Evolutionary conservation across 2,797 vertebrate species (phyloP).

Genomic region (Bufotes viridis): DNA sequence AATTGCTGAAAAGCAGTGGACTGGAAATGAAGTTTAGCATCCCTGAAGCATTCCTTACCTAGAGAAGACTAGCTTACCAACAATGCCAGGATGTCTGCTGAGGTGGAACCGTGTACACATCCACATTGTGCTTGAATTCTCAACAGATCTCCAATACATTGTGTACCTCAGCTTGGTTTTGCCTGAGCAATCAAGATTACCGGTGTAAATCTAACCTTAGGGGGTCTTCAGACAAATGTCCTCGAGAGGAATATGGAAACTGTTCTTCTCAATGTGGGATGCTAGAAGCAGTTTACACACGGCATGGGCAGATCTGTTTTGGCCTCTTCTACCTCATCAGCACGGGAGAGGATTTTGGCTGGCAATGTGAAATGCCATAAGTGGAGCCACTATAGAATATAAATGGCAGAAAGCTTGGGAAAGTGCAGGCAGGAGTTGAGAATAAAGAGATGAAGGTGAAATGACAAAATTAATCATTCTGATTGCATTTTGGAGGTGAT

Average conservation of each 20-base stretch:
- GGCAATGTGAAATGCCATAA: no score
- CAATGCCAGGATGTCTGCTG: background rate
- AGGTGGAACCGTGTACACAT: background rate
- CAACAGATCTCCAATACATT: background rate
- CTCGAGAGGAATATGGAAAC: no score
- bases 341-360: no score
- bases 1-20: constrained; percentile 24
- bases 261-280: no score
- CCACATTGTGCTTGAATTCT: background rate
- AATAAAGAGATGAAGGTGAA: no score
- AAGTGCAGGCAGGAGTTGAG: no score
- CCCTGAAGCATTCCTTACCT: background rate
- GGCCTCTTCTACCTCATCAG: no score
- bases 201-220: background rate
- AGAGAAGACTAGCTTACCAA: background rate
- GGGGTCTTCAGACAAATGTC: background rate
- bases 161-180: background rate
- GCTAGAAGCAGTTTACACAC: background rate
- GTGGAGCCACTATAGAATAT: no score
- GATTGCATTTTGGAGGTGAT: no score
- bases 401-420: no score
- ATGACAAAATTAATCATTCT: no score
- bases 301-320: background rate
- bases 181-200: background rate
- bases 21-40: constrained; percentile 29